A percentile compares a stretch with the other conserved stretches of the same genome.
These are phyloP conservation scores for Helicoverpa assulta DNA, from an alignment of 2,888 invertebrate genomes.

Conservation along the genomic window DNA sequence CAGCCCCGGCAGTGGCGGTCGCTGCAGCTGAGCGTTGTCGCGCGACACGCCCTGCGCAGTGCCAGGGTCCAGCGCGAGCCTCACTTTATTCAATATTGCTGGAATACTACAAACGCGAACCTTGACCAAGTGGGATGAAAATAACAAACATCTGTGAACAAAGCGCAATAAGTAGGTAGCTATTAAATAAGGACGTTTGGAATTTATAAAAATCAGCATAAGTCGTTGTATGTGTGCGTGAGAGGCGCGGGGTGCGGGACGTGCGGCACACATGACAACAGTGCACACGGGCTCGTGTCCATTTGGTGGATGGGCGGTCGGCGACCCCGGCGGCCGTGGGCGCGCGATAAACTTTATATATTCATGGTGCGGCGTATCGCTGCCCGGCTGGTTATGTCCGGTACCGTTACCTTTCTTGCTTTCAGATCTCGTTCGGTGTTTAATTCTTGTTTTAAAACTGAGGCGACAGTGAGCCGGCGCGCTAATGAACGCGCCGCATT, in stretches of 20 bases:
- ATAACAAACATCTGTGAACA: conserved; percentile 26
- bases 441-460: conserved; percentile 74
- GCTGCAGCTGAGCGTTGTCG: too few species aligned
- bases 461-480: conserved; percentile 56
- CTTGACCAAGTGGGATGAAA: conserved; percentile 6
- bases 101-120: conserved; percentile 3
- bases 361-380: conserved; percentile 62
- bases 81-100: neutral
- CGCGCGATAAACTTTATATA: conserved; percentile 64
- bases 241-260: conserved; percentile 22
- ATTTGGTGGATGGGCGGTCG: conserved; percentile 68
- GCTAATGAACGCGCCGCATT: conserved; percentile 61
- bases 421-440: conserved; percentile 76
- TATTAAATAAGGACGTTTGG: conserved; percentile 22
- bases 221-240: conserved; percentile 19
- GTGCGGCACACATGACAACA: conserved; percentile 62
- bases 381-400: conserved; percentile 69
- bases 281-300: conserved; percentile 62
- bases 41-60: too few species aligned
- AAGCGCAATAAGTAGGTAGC: conserved; percentile 15
- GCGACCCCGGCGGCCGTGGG: conserved; percentile 62
- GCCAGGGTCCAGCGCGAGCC: neutral
- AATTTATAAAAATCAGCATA: conserved; percentile 50
- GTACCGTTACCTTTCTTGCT: conserved; percentile 79
- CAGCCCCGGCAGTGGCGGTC: conserved; percentile 12